Evolutionary conservation across 2,113 vertebrate genomes (phyloP).

Genomic region (Procavia capensis): DNA sequence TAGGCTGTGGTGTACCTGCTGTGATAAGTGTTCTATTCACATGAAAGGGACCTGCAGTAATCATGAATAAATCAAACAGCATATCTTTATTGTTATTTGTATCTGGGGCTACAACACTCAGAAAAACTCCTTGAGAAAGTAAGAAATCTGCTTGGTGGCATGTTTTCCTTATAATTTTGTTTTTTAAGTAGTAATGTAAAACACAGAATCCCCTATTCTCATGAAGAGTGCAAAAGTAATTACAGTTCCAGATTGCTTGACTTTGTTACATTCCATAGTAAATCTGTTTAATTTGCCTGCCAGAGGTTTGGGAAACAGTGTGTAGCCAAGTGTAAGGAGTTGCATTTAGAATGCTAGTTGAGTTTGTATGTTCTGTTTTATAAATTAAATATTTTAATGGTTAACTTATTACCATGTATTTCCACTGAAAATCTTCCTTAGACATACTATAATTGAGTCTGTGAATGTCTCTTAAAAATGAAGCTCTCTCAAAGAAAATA

Average conservation of each 20-base stretch:
- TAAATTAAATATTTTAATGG: conserved; percentile 61
- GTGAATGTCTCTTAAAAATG: conserved; percentile 5
- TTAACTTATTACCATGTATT: neutral
- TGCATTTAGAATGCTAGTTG: conserved; percentile 1
- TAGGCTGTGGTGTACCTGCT: neutral
- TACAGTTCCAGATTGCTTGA: conserved; percentile 31
- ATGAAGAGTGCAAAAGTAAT: conserved; percentile 41
- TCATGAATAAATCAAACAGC: conserved; percentile 31
- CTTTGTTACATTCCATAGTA: conserved; percentile 64
- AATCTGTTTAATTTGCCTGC: conserved; percentile 62
- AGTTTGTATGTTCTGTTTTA: conserved; percentile 57
- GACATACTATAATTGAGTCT: neutral
- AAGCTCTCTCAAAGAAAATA: neutral
- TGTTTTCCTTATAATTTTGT: conserved; percentile 51
- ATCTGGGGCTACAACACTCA: neutral
- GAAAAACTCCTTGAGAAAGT: conserved; percentile 20
- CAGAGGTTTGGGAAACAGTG: conserved; percentile 52
- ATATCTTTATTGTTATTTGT: conserved; percentile 39
- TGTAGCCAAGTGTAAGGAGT: neutral
- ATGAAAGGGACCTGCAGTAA: neutral
- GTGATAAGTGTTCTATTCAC: neutral
- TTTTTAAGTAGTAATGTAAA: conserved; percentile 66
- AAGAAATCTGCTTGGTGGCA: neutral
- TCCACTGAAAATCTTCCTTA: conserved; percentile 46
- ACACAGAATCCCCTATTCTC: conserved; percentile 33